phyloP scores from a whole-genome alignment of 2,797 vertebrate species.

The Gila robusta region DNA sequence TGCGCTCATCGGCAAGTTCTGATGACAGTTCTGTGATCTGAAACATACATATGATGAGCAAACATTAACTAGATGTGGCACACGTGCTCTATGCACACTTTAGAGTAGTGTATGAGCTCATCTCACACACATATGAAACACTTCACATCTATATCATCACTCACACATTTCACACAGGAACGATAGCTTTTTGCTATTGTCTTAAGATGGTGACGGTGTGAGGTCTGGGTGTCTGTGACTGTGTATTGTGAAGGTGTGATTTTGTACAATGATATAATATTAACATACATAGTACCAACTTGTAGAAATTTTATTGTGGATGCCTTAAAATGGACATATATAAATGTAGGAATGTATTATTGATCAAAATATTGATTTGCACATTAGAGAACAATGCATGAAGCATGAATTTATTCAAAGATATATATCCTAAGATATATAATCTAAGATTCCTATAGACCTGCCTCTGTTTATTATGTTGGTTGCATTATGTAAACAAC shows the following conservation, averaged over 20 bases:
- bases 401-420: background rate
- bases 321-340: background rate
- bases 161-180: conserved; percentile 47
- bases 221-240: conserved; percentile 3
- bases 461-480: background rate
- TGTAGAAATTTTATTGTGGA: background rate
- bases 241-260: conserved; percentile 19
- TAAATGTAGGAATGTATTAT: background rate
- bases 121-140: background rate
- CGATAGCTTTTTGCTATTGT: conserved; percentile 15
- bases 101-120: background rate
- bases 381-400: background rate
- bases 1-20: conserved; percentile 94
- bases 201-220: background rate
- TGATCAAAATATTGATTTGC: background rate
- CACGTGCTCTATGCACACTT: background rate
- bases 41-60: conserved; percentile 50
- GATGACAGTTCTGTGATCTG: conserved; percentile 95
- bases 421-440: background rate
- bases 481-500: background rate
- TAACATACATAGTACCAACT: background rate
- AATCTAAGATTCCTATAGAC: background rate
- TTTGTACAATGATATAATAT: background rate
- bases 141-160: conserved; percentile 28
- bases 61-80: conserved; percentile 24